Percentiles rank a stretch among this genome's conserved stretches.
Conservation (phyloP, 2,888 invertebrate species). For the Miltochrista miniata region DNA sequence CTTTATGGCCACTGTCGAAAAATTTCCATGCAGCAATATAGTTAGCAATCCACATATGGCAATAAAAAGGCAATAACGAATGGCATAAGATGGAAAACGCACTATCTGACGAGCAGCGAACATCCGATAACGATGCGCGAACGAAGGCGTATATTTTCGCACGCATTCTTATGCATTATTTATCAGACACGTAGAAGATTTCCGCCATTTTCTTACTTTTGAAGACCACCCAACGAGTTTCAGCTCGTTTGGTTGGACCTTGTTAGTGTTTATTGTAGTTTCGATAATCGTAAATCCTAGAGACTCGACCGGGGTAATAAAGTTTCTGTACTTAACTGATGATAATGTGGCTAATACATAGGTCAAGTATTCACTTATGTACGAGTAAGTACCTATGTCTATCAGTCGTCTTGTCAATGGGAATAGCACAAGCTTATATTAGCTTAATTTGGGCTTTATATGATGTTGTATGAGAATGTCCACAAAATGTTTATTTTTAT, state of each 20-base stretch:
- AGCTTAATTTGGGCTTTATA: no score
- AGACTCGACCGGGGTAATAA: no score
- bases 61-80: conserved; percentile 39
- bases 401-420: no score
- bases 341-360: no score
- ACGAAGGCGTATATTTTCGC: conserved; percentile 56
- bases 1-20: conserved; percentile 33
- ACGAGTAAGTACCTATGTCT: no score
- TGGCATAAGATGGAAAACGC: conserved; percentile 35
- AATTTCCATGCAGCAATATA: conserved; percentile 26
- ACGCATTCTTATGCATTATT: conserved; percentile 71
- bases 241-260: conserved; percentile 37
- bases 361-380: no score
- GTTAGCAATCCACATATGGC: conserved; percentile 26
- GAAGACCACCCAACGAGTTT: conserved; percentile 51
- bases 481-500: no score
- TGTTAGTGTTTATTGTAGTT: conserved; percentile 53
- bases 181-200: conserved; percentile 66
- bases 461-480: no score
- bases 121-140: conserved; percentile 45
- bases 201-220: conserved; percentile 67
- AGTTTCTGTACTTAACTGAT: no score
- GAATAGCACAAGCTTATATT: no score
- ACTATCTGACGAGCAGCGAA: conserved; percentile 45
- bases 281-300: conserved; percentile 18